Conservation (phyloP, 64 coral and sea anemone genomes). For the Platygyra sinensis region DNA sequence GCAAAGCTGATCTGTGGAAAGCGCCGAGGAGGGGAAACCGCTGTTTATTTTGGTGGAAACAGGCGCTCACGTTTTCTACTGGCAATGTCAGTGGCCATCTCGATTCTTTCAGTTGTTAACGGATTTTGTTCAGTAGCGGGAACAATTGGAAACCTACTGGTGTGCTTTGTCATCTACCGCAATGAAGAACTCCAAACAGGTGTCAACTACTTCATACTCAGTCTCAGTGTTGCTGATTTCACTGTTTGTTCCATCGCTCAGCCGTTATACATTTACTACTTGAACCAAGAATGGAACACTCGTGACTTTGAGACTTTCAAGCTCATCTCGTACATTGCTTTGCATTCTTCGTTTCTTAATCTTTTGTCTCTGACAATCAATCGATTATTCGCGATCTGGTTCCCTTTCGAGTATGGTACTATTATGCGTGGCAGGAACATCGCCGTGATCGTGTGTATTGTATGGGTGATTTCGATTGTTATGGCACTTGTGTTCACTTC, state of each 20-base stretch:
- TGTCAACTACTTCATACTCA: constrained; percentile 87
- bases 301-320: constrained; percentile 57
- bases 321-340: constrained; percentile 67
- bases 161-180: constrained; percentile 70
- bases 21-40: background rate
- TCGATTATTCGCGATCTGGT: constrained; percentile 37
- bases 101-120: constrained; percentile 57
- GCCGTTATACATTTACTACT: constrained; percentile 83
- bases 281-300: constrained; percentile 50
- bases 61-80: background rate
- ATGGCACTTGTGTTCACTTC: constrained; percentile 11
- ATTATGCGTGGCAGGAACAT: constrained; percentile 28
- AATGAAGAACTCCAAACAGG: constrained; percentile 75
- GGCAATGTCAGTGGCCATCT: background rate
- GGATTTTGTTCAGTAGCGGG: constrained; percentile 74
- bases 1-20: background rate
- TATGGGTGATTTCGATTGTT: background rate
- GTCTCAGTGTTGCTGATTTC: constrained; percentile 83
- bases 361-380: constrained; percentile 30
- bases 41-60: background rate
- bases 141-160: constrained; percentile 83
- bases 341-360: constrained; percentile 34
- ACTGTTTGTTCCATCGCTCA: constrained; percentile 83
- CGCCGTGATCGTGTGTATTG: background rate
- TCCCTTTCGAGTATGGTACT: constrained; percentile 1